A percentile compares a stretch with the other conserved stretches of the same genome.
phyloP scores from a whole-genome alignment of 2,888 invertebrate species.

The Thereva unica region DNA sequence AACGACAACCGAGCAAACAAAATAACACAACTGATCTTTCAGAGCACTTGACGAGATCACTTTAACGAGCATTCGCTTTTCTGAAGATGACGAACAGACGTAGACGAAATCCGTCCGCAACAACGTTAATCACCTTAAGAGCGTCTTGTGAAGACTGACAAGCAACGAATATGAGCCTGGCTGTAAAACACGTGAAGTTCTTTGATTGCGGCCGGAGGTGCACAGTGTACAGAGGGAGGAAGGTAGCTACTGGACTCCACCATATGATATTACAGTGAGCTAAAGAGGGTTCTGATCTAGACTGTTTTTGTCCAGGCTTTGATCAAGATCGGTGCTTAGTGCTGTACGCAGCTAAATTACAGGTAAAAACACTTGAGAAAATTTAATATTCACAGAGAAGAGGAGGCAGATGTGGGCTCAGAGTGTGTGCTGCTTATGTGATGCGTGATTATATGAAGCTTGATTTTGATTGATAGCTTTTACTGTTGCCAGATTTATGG shows the following conservation, averaged over 20 bases:
- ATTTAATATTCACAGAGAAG: too few species aligned
- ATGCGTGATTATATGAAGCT: too few species aligned
- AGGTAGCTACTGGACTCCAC: not conserved
- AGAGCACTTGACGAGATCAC: conserved; percentile 24
- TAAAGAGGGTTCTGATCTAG: not conserved
- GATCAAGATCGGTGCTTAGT: not conserved
- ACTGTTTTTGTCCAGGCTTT: conserved; percentile 25
- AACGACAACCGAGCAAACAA: too few species aligned
- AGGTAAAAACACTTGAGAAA: too few species aligned
- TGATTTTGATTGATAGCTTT: too few species aligned
- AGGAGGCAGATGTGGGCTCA: too few species aligned
- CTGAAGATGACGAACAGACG: not conserved
- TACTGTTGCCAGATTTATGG: too few species aligned
- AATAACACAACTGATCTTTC: too few species aligned
- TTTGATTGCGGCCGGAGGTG: conserved; percentile 4
- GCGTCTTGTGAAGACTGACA: conserved; percentile 17
- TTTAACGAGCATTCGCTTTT: conserved; percentile 15
- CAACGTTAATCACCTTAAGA: conserved; percentile 26
- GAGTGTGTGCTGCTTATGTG: too few species aligned
- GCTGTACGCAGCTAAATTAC: too few species aligned
- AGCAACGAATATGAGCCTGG: not conserved
- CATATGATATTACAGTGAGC: not conserved
- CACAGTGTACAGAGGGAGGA: not conserved
- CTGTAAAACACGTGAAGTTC: conserved; percentile 20
- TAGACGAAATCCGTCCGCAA: not conserved